phyloP scores from a whole-genome alignment of 23 tunicate species.

The Oikopleura dioica region DNA sequence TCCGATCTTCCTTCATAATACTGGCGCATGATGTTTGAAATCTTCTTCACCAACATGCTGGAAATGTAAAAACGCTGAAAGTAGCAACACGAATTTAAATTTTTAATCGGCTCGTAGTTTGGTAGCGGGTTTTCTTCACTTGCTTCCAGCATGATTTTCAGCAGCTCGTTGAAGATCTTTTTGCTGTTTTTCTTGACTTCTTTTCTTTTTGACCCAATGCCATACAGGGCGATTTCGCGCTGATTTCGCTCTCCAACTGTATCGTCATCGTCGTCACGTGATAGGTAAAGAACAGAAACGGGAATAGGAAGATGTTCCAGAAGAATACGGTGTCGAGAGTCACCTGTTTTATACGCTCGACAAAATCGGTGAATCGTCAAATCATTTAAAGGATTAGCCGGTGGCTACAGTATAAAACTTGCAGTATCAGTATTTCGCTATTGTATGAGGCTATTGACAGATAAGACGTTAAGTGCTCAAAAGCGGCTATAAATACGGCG shows the following conservation, averaged over 20 bases:
- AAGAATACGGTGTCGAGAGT: not conserved
- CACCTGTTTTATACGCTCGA: too few relatives aligned
- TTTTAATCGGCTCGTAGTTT: not conserved
- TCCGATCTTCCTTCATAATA: not conserved
- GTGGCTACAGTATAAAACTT: too few relatives aligned
- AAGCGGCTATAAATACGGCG: too few relatives aligned
- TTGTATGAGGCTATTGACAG: too few relatives aligned
- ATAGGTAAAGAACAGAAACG: not conserved
- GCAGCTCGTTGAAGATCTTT: not conserved
- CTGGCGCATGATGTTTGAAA: not conserved
- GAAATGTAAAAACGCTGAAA: not conserved
- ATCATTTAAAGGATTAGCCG: too few relatives aligned
- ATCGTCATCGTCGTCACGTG: too few relatives aligned
- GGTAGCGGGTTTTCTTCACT: not conserved
- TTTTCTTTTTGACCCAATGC: not conserved
- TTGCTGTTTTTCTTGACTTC: not conserved
- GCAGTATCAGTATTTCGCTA: too few relatives aligned
- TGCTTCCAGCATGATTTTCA: not conserved
- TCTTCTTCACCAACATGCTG: not conserved
- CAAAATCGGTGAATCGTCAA: too few relatives aligned
- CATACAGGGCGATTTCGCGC: conserved; percentile 1
- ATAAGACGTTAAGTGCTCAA: too few relatives aligned
- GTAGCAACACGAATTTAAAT: not conserved
- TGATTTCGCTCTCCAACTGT: not conserved
- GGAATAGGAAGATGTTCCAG: not conserved